These are phyloP conservation scores for Stenchaetothrips biformis DNA, from an alignment of 2,888 invertebrate genomes.

Conservation along the genomic window DNA sequence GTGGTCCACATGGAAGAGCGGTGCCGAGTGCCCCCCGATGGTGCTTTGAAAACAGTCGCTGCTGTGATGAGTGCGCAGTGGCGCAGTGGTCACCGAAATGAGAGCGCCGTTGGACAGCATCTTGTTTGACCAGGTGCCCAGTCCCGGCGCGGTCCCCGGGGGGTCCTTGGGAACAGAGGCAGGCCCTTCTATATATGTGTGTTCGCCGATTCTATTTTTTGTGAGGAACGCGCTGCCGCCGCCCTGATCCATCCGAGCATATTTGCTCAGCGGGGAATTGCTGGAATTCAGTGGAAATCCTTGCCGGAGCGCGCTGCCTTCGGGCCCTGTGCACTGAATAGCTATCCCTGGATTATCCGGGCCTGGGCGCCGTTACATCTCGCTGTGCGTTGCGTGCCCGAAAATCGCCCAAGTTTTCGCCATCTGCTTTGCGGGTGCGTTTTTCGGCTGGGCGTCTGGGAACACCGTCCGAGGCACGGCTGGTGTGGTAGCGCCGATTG, in stretches of 20 bases:
- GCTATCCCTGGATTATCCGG: background rate
- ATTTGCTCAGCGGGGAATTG: slow-evolving; percentile 18
- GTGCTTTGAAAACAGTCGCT: background rate
- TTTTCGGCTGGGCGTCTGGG: too few species aligned
- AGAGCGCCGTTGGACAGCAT: background rate
- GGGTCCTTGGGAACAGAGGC: background rate
- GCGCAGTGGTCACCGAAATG: background rate
- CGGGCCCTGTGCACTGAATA: background rate
- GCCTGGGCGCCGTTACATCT: background rate
- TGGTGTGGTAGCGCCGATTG: background rate
- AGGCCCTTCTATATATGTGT: background rate
- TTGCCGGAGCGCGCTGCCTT: background rate
- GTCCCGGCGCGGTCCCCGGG: background rate
- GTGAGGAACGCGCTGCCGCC: background rate
- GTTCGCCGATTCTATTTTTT: background rate
- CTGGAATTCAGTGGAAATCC: slow-evolving; percentile 23
- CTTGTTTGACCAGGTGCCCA: slow-evolving; percentile 16
- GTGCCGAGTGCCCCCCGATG: background rate
- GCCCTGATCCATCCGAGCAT: slow-evolving; percentile 20
- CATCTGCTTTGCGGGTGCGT: background rate
- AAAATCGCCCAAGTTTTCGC: background rate
- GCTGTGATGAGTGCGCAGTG: background rate
- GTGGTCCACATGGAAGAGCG: background rate
- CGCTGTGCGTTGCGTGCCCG: background rate
- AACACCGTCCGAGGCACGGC: too few species aligned